phyloP scores from a whole-genome alignment of 2,113 vertebrate species.

The Mus musculus region DNA sequence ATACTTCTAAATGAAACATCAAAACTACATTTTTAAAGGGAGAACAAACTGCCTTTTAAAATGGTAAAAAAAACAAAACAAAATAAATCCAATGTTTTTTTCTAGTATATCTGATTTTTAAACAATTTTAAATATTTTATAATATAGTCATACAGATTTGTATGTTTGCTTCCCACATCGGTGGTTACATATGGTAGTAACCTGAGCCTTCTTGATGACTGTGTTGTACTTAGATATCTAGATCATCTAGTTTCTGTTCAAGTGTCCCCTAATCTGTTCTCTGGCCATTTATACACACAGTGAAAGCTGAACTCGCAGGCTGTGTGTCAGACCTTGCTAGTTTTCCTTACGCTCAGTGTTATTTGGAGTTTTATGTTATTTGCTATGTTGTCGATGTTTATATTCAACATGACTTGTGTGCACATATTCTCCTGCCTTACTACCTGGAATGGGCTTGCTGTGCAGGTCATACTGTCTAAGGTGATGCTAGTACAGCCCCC shows the following conservation, averaged over 20 bases:
- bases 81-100: not conserved
- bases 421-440: not conserved
- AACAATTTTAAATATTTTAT: not conserved
- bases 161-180: not conserved
- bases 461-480: not conserved
- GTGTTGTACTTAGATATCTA: not conserved
- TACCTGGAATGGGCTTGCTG: not conserved
- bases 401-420: not conserved
- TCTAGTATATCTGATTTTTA: not conserved
- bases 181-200: not conserved
- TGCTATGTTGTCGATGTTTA: not conserved
- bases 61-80: not conserved
- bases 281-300: not conserved
- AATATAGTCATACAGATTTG: not conserved
- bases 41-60: not conserved
- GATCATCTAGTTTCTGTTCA: not conserved
- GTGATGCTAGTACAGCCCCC: not conserved
- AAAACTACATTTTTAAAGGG: not conserved
- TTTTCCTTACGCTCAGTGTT: not conserved
- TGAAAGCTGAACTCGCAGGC: not conserved
- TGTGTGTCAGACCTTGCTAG: not conserved
- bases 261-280: not conserved
- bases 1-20: not conserved
- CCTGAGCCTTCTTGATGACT: not conserved
- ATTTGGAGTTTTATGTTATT: not conserved